Base-by-base conservation (phyloP, 2,113 vertebrate species). In the Clarias batrachus region DNA sequence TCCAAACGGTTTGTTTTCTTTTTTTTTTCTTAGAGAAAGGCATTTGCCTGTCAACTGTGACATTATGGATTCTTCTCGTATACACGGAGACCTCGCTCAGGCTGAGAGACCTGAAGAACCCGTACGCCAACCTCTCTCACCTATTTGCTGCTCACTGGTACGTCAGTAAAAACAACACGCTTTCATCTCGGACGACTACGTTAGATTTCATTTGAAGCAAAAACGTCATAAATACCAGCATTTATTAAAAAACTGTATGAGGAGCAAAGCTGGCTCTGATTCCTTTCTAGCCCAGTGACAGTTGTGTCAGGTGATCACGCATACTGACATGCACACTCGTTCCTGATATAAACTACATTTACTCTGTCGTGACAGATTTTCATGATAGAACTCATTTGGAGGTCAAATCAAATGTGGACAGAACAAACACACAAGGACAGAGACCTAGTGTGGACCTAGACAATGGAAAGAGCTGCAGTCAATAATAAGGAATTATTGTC, bases 91-190 rank as follows among this genome's bases (percentile, higher is more conserved):
- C 94, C 52, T 95, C 95, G 13, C 93, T 96, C 76, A 92, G 95
- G 84, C 94, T 96, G 84, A 95, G 94, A 91, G 95, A 96, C 91
- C 91, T 95, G 63, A 96, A 95, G 90, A 94, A 92, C 87, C 95
- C 95, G 68, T 93, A 96, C 79, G 93, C 94, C 78, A 95, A 96
- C 86, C 90, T 96, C 65, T 96, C 95, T 82, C 95, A 96, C 89
- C 93, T 96, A 59, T 96, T 96, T 81, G 95, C 95, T 74, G 95
- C 95, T 71, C 95, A 96, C 90, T 96, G 95, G 95, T 96, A 92
- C 12, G 91, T 90, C 33, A 37, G 30, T 33, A 33, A 33, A 33
- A 33, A 33, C 30, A 33, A 33, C 30, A 33, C 30, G 30, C 30
- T 33, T 33, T 33, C 30, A 33, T 33, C 12, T 48, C 2, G 19